A percentile compares a stretch with the other conserved stretches of the same genome.
Conservation (phyloP, 2,888 invertebrate genomes). For the Tromatobia lineatoria region DNA sequence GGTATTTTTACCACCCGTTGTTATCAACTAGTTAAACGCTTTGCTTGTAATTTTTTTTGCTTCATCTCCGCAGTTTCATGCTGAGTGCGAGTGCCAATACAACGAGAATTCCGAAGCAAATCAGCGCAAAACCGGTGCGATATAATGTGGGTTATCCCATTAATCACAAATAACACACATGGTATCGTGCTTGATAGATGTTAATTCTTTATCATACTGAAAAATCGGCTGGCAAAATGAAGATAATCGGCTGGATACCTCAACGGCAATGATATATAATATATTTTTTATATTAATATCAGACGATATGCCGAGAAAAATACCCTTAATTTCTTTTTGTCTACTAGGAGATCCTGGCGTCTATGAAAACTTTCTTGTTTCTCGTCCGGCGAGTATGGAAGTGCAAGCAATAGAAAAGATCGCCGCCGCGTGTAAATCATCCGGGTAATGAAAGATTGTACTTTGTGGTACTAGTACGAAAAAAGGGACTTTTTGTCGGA, state of each 20-base stretch:
- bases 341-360: slow-evolving; percentile 86
- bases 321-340: neutral
- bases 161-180: no score
- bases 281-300: slow-evolving; percentile 14
- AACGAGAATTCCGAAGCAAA: slow-evolving; percentile 84
- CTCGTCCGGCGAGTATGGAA: slow-evolving; percentile 90
- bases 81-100: slow-evolving; percentile 90
- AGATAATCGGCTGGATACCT: no score
- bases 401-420: slow-evolving; percentile 88
- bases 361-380: slow-evolving; percentile 89
- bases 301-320: no score
- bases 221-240: no score
- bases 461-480: no score
- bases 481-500: no score
- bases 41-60: neutral
- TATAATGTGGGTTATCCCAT: neutral
- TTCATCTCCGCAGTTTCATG: slow-evolving; percentile 88
- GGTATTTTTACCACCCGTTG: slow-evolving; percentile 71
- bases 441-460: slow-evolving; percentile 84
- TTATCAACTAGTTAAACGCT: slow-evolving; percentile 9
- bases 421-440: slow-evolving; percentile 87
- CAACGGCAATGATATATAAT: slow-evolving; percentile 41
- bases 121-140: slow-evolving; percentile 39
- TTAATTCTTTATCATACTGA: no score
- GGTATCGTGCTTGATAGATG: no score